Evolutionary conservation across 2,888 invertebrate species (phyloP), one percentile per base, ranked within the genome.

Genomic region (Bhutanitis thaidina): DNA sequence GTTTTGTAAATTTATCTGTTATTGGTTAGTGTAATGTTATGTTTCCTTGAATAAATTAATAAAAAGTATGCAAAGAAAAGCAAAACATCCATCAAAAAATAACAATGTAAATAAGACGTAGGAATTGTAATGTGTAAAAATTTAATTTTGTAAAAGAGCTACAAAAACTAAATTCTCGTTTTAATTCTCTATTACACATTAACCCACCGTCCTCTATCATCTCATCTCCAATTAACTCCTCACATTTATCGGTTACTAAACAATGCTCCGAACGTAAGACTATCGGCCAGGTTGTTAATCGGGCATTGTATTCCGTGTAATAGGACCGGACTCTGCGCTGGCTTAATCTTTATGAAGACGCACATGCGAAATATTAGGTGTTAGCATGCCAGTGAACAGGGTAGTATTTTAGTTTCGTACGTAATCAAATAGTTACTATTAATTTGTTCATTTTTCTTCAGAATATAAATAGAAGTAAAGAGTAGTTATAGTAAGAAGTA

Each of bases 231-330:
- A 51, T 51, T 51, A 51, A 51, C 51, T 46, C 36, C 36, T 51
- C 51, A 51, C 41, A 25, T 46, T 46, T 51, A 51, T 51, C 51
- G 25, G 30, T 14, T 14, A 7, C 14, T 46, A 36, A 35, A 51
- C 46, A 51, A 51, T 16, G 41, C 25, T 16, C 40, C 30, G 40
- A 30, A 46, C 40, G 29, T 41, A 20, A 30, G 41, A 16, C 41
- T 37, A 46, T 46, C 51, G 34, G 29, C 30, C 40, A 10, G 30
- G 49, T 55, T 39, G 71, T 74, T 74, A 74, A 74, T 74, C 69
- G 75, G 64, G 67, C 61, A 71, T 74, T 73, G 72, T 71, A 46
- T 49, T 49, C 60, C 61, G 56, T 65, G 69, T 67, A 72, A 72
- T 72, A 59, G 61, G 56, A 61, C 58, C 59, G 55, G 57, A 58